Base-by-base conservation (phyloP, 2,113 vertebrate species). In the Paradoxurus hermaphroditus region DNA sequence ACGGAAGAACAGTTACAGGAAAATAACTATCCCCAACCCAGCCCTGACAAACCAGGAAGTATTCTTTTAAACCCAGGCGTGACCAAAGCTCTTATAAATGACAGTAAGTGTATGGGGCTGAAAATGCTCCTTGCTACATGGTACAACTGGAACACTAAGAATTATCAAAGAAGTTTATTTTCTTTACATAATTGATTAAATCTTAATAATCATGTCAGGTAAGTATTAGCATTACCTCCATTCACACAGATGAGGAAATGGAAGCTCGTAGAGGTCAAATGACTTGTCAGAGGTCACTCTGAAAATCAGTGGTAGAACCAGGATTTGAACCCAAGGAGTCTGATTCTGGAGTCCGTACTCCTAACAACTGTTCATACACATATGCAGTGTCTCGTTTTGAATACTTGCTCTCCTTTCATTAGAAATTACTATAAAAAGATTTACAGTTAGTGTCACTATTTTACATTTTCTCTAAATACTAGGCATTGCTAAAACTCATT, bases 21-120 rank as follows among this genome's bases (percentile, higher is more conserved):
- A 97, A 99, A 98, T 96, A 99, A 99, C 91, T 99, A 98, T 93
- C 99, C 99, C 1, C 83, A 97, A 36, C 95, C 97, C 94, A 97
- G 99, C 91, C 99, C 99, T 56, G 98, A 98, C 65, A 99, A 98
- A 94, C 84, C 97, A 72, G 98, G 98, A 34, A 94, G 84, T 93
- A 99, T 99, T 84, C 16, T 99, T 67, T 96, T 99, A 68, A 99
- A 98, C 78, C 68, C 87, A 9, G 96, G 72, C 16, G 3, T 39
- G 73, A 14, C 67, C 72, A 97, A 98, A 95, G 49, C 41, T 27
- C 9, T 39, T 88, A 34, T 15, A 41, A 84, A 25, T 91, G 94
- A 95, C 91, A 44, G 78, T 98, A 96, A 97, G 98, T 88, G 36
- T 78, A 59, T 87, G 56, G 25, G 27, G 56, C 46, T 1, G 1